phyloP scores from a whole-genome alignment of 2,888 invertebrate species.

The Anodontia alba region DNA sequence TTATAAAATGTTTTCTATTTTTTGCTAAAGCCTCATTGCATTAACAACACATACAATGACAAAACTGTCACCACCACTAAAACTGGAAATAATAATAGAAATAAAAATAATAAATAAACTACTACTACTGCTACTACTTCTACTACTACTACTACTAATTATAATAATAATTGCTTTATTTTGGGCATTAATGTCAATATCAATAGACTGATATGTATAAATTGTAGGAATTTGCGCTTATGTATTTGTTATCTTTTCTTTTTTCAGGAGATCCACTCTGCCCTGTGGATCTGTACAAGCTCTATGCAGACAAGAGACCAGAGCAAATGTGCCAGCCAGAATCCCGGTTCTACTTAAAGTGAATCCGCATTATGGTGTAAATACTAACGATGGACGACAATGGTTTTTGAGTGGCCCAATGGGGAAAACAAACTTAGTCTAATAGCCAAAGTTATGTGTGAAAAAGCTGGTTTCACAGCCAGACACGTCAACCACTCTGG shows the following conservation, averaged over 20 bases:
- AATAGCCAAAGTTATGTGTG: slow-evolving; percentile 10
- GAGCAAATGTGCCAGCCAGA: slow-evolving; percentile 5
- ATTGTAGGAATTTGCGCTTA: too few relatives aligned
- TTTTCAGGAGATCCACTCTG: slow-evolving; percentile 14
- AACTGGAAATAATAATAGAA: neutral
- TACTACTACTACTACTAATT: neutral
- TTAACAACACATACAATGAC: neutral
- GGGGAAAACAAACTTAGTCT: slow-evolving; percentile 17
- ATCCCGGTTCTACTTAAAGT: neutral
- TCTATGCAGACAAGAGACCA: slow-evolving; percentile 17
- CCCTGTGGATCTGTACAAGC: slow-evolving; percentile 14
- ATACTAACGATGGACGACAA: neutral
- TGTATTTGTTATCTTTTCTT: neutral
- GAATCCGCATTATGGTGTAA: slow-evolving; percentile 6
- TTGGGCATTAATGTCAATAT: too few relatives aligned
- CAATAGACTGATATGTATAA: too few relatives aligned
- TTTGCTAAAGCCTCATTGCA: neutral
- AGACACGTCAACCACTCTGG: slow-evolving; percentile 15
- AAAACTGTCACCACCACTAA: neutral
- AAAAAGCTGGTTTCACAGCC: slow-evolving; percentile 10
- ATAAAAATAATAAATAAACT: neutral
- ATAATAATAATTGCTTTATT: neutral
- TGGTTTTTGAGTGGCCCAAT: slow-evolving; percentile 9
- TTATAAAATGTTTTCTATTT: neutral
- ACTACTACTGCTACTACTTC: neutral